These are phyloP conservation scores for Parasteatoda lunata DNA, from an alignment of 2,888 invertebrate genomes.

Conservation along the genomic window DNA sequence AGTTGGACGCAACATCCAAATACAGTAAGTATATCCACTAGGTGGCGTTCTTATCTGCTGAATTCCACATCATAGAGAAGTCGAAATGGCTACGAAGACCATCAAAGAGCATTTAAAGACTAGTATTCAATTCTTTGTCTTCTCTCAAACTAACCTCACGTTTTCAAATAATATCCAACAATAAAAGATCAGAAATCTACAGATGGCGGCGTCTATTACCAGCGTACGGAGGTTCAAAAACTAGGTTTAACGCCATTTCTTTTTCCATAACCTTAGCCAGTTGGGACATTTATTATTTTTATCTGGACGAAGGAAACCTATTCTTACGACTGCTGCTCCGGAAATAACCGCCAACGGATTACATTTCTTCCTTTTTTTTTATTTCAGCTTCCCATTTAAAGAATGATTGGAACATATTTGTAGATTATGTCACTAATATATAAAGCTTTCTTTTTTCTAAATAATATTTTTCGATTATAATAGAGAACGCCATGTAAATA, in stretches of 20 bases:
- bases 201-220: conserved; percentile 34
- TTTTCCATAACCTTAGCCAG: conserved; percentile 9
- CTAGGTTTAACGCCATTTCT: conserved; percentile 14
- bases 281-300: background rate
- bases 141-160: conserved; percentile 43
- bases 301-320: background rate
- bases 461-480: too few species aligned
- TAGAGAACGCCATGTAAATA: too few species aligned
- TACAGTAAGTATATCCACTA: background rate
- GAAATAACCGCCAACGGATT: background rate
- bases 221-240: background rate
- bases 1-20: too few species aligned
- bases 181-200: conserved; percentile 57
- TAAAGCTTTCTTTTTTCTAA: too few species aligned
- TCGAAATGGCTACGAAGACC: conserved; percentile 17
- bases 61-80: background rate
- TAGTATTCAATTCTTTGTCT: conserved; percentile 40
- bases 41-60: conserved; percentile 1
- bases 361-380: background rate
- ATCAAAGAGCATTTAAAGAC: conserved; percentile 16
- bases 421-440: too few species aligned
- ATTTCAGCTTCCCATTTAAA: background rate
- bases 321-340: conserved; percentile 8
- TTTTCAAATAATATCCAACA: conserved; percentile 53
- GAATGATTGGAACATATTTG: background rate